Evolutionary conservation across 2,888 invertebrate species (phyloP).

Genomic region (Diarsia brunnea): DNA sequence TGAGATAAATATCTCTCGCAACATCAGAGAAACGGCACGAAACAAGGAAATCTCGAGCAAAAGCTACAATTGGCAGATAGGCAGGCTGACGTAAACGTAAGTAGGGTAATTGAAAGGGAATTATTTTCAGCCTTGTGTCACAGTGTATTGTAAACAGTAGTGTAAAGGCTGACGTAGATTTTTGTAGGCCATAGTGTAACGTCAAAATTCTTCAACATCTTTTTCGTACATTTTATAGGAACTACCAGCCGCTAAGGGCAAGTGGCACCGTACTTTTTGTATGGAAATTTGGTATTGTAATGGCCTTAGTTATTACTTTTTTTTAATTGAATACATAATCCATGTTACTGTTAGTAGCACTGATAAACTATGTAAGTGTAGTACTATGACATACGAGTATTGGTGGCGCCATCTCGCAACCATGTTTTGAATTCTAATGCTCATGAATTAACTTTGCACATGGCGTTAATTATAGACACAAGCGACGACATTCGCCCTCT

Average conservation of each 20-base stretch:
- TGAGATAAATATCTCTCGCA: constrained; percentile 61
- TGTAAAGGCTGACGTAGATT: neutral
- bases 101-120: constrained; percentile 75
- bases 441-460: too few species aligned
- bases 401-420: too few species aligned
- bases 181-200: neutral
- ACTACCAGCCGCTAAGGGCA: neutral
- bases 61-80: constrained; percentile 69
- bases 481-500: too few species aligned
- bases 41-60: constrained; percentile 64
- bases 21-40: constrained; percentile 52
- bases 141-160: constrained; percentile 34
- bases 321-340: too few species aligned
- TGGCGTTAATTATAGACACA: too few species aligned
- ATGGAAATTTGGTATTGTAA: too few species aligned
- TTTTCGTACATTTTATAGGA: neutral
- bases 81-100: constrained; percentile 66
- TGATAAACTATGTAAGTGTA: too few species aligned
- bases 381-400: too few species aligned
- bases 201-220: neutral
- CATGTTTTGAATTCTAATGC: too few species aligned
- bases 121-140: constrained; percentile 65
- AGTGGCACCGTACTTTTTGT: neutral
- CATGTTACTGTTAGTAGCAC: too few species aligned
- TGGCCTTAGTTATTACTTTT: too few species aligned